Evolutionary conservation across 2,113 vertebrate species (phyloP).

Genomic region (Myotis davidii): DNA sequence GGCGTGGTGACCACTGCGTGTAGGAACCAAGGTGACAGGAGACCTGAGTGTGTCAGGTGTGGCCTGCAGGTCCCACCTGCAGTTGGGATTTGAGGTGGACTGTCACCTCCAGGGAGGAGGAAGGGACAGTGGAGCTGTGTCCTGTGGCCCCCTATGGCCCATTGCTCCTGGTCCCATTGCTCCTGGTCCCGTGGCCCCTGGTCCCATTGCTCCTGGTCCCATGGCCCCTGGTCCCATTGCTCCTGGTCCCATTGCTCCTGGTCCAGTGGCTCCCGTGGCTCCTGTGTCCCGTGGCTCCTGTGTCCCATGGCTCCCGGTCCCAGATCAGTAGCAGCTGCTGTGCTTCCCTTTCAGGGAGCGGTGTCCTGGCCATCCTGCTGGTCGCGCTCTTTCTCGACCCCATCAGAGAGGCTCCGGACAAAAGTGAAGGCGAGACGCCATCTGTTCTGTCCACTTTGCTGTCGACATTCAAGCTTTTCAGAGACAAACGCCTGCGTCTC

Average conservation of each 20-base stretch:
- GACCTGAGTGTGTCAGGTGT: neutral
- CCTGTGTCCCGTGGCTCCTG: too few species aligned
- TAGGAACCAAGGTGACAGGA: neutral
- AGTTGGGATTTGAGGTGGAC: neutral
- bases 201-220: too few species aligned
- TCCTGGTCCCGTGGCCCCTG: too few species aligned
- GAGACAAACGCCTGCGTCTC: conserved; percentile 89
- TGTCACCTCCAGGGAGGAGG: fast-evolving
- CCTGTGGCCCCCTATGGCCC: too few species aligned
- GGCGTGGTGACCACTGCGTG: neutral
- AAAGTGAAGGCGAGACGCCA: conserved; percentile 74
- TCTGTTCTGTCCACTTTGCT: conserved; percentile 88
- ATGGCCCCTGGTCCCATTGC: too few species aligned
- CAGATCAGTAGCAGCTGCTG: fast-evolving
- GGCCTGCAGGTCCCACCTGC: fast-evolving
- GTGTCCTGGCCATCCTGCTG: conserved; percentile 91
- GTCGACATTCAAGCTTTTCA: conserved; percentile 91
- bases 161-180: too few species aligned
- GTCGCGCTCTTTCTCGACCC: conserved; percentile 91
- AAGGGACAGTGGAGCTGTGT: neutral
- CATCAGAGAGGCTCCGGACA: conserved; percentile 79
- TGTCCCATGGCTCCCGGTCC: too few species aligned
- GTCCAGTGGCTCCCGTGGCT: fast-evolving
- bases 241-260: too few species aligned
- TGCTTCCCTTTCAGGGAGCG: conserved; percentile 86